These are phyloP conservation scores for Mantis religiosa DNA, from an alignment of 2,888 invertebrate genomes.

Conservation along the genomic window DNA sequence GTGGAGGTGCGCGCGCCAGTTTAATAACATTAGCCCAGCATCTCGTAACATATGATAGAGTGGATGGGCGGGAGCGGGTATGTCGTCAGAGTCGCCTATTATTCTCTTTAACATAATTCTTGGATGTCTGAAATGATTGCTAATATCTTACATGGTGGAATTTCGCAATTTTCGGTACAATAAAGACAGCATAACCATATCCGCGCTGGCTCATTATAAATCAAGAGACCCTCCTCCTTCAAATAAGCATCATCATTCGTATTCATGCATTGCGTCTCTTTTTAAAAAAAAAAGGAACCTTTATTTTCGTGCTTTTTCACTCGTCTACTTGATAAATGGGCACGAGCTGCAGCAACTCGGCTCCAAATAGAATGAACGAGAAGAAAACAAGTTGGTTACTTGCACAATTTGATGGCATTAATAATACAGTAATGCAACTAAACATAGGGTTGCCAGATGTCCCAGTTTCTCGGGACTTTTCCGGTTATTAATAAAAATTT, in stretches of 20 bases:
- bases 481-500: too few relatives aligned
- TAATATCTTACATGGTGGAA: constrained; percentile 10
- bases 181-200: not conserved
- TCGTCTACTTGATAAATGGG: not conserved
- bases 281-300: not conserved
- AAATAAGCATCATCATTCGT: not conserved
- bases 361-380: too few relatives aligned
- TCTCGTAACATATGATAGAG: not conserved
- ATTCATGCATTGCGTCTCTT: not conserved
- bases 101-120: not conserved
- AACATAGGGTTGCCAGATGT: too few relatives aligned
- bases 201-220: not conserved
- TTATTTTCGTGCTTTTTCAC: not conserved
- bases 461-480: too few relatives aligned
- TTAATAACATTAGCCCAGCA: not conserved
- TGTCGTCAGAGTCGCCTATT: not conserved
- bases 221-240: not conserved
- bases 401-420: too few relatives aligned
- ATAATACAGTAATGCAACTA: too few relatives aligned
- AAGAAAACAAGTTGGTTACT: too few relatives aligned
- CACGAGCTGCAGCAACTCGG: not conserved
- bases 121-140: constrained; percentile 1
- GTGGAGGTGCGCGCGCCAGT: not conserved
- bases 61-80: not conserved
- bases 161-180: constrained; percentile 2